These are phyloP conservation scores for Labeo rohita DNA, from an alignment of 2,113 vertebrate genomes.

Conservation along the genomic window DNA sequence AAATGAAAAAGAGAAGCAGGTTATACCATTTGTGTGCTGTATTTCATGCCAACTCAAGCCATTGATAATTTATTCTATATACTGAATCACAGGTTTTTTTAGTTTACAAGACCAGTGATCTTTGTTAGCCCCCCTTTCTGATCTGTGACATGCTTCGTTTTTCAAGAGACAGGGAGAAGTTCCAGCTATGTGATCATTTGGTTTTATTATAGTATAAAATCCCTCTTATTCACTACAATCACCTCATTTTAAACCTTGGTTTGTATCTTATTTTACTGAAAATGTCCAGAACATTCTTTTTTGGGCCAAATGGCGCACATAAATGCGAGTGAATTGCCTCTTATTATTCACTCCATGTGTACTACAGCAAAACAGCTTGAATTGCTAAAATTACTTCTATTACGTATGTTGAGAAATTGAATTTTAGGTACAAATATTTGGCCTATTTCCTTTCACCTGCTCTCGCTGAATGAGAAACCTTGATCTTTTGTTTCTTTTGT, in stretches of 20 bases:
- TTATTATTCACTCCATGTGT: neutral
- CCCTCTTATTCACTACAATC: neutral
- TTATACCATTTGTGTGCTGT: neutral
- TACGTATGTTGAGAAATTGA: constrained; percentile 50
- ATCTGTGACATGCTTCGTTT: neutral
- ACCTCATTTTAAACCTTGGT: neutral
- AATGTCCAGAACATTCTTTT: neutral
- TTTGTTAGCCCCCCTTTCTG: neutral
- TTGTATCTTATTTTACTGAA: constrained; percentile 9
- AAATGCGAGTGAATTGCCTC: neutral
- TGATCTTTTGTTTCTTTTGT: constrained; percentile 41
- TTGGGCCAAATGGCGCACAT: neutral
- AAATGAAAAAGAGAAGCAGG: neutral
- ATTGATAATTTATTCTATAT: too few species aligned
- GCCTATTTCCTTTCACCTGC: constrained; percentile 29
- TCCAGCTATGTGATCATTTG: constrained; percentile 11
- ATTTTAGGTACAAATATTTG: constrained; percentile 56
- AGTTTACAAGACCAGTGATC: neutral
- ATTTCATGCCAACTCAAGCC: neutral
- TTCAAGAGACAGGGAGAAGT: neutral
- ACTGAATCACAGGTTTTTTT: neutral
- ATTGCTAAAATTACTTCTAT: constrained; percentile 34
- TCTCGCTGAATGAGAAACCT: constrained; percentile 41
- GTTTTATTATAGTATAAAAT: neutral
- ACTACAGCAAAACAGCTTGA: constrained; percentile 20